A percentile compares a stretch with the other conserved stretches of the same genome.
Conservation (phyloP, 2,797 vertebrate species). For the Phoxinus dragarum region DNA sequence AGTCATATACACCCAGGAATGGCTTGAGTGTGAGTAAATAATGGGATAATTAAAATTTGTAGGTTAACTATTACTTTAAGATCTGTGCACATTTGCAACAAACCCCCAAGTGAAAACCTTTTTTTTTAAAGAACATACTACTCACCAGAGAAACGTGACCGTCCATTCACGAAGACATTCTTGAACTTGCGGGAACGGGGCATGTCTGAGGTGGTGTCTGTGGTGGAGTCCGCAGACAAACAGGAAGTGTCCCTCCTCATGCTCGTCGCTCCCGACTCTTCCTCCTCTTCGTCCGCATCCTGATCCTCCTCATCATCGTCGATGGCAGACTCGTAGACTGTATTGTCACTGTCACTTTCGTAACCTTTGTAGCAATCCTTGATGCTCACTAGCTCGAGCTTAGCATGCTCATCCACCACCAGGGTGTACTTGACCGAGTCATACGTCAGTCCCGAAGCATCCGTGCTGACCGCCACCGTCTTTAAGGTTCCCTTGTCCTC, state of each 20-base stretch:
- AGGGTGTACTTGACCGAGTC: conserved; percentile 94
- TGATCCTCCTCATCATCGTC: conserved; percentile 83
- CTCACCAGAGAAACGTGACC: conserved; percentile 87
- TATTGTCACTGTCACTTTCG: conserved; percentile 85
- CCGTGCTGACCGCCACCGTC: conserved; percentile 76
- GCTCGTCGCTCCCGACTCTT: conserved; percentile 71
- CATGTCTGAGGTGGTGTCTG: conserved; percentile 80
- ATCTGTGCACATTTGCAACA: not conserved
- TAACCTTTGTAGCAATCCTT: conserved; percentile 88
- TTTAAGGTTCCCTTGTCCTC: conserved; percentile 63
- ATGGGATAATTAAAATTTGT: no score
- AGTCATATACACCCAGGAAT: no score
- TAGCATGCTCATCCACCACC: conserved; percentile 91
- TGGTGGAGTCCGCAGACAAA: conserved; percentile 81
- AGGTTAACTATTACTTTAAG: not conserved
- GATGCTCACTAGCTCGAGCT: conserved; percentile 91
- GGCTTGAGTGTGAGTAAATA: no score
- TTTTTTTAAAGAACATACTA: not conserved
- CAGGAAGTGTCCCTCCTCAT: conserved; percentile 74
- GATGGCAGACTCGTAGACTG: conserved; percentile 85
- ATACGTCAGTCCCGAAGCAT: conserved; percentile 86
- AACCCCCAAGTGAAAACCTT: not conserved
- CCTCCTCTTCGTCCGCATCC: conserved; percentile 73
- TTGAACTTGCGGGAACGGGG: conserved; percentile 94
- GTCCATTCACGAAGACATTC: conserved; percentile 91